phyloP scores from a whole-genome alignment of 2,113 vertebrate species.

The Leptodactylus fuscus region DNA sequence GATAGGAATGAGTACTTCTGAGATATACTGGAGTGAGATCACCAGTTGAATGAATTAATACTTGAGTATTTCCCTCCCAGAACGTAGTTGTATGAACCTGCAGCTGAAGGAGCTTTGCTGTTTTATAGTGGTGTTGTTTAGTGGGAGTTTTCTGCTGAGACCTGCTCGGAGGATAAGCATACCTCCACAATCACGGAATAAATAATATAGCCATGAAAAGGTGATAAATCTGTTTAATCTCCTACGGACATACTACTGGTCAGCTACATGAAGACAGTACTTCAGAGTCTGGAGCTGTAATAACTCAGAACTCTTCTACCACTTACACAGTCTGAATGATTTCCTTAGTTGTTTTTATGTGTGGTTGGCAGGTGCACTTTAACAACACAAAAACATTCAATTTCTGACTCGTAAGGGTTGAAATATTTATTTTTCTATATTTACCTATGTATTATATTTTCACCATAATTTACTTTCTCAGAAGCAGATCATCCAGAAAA shows the following conservation, averaged over 20 bases:
- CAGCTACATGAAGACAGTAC: not conserved
- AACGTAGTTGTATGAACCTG: too few species aligned
- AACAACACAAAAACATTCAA: not conserved
- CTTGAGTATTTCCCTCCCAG: too few species aligned
- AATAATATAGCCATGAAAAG: too few species aligned
- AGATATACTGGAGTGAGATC: too few species aligned
- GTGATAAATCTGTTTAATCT: too few species aligned
- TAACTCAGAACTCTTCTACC: not conserved
- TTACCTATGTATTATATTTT: not conserved
- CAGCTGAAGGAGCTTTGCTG: too few species aligned
- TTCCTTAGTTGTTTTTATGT: not conserved
- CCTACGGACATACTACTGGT: not conserved
- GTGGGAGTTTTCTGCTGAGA: too few species aligned
- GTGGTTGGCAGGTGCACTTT: not conserved
- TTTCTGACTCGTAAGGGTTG: not conserved
- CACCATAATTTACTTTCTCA: not conserved
- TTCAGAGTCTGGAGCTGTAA: not conserved
- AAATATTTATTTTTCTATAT: not conserved
- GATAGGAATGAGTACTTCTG: too few species aligned
- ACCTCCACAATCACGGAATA: too few species aligned
- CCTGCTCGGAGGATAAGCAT: too few species aligned
- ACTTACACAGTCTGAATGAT: not conserved
- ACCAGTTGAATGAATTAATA: too few species aligned
- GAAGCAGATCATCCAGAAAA: conserved; percentile 8
- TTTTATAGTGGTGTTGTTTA: too few species aligned